These are phyloP conservation scores for Micoletzkya japonica DNA, from an alignment of 2,888 invertebrate species.

Conservation along the genomic window DNA sequence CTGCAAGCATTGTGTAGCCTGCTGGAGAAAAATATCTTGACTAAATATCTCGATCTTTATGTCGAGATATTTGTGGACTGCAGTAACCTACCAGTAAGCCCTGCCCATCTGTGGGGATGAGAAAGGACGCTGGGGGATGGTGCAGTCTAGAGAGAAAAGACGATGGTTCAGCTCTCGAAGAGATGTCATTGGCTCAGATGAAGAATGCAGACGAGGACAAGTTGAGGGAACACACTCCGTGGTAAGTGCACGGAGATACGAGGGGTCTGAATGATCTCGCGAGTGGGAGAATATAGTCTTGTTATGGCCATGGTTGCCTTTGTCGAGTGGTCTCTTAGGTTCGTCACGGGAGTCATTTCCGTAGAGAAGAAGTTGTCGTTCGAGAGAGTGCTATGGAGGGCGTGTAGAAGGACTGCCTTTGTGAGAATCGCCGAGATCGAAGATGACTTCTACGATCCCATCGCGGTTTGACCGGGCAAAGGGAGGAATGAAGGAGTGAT, in stretches of 20 bases:
- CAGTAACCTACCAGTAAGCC: no score
- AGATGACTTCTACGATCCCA: slow-evolving; percentile 85
- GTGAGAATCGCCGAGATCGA: slow-evolving; percentile 90
- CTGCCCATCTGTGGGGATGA: no score
- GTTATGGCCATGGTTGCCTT: no score
- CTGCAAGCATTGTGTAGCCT: no score
- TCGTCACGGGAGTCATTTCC: slow-evolving; percentile 93
- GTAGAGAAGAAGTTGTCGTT: slow-evolving; percentile 90
- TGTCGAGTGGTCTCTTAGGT: slow-evolving; percentile 70
- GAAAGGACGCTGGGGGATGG: no score
- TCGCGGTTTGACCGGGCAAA: slow-evolving; percentile 74
- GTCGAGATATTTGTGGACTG: no score
- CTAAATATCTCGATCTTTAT: no score
- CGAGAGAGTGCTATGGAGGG: slow-evolving; percentile 95
- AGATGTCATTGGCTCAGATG: no score
- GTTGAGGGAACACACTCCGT: background rate
- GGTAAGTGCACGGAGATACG: background rate
- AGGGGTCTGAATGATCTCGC: background rate
- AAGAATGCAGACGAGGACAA: background rate
- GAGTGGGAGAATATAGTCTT: background rate
- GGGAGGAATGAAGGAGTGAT: background rate
- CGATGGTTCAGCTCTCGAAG: no score
- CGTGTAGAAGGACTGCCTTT: slow-evolving; percentile 94
- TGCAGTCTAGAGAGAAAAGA: no score
- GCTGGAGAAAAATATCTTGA: no score